Base-by-base conservation (phyloP, 2,113 vertebrate genomes). In the Pollimyrus isidori region DNA sequence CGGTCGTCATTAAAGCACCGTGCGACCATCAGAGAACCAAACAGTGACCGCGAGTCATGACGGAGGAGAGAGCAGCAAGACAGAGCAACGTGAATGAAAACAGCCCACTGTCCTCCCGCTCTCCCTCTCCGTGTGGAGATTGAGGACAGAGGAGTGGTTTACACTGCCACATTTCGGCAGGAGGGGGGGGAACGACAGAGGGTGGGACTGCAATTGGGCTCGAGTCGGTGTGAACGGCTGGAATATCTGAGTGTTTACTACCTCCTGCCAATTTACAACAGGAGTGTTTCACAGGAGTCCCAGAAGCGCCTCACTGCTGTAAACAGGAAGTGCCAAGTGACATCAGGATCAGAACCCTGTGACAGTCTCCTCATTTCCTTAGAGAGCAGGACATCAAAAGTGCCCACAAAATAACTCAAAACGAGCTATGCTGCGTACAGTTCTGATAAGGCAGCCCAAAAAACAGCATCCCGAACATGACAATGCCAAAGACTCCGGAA, bases 321-420 rank as follows among this genome's bases (percentile, higher is more conserved):
- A 95, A 97, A 96, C 93, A 97, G 95, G 94, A 96, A 97, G 95
- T 94, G 83, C 91, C 92, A 94, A 89, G 86, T 92, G 92, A 89
- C 91, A 90, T 65, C 35, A 1, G 23, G 21, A 23, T 5, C 15
- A 19, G 56, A n/a, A 48, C 21, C 45, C 62, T 21, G 11, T 35
- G 42, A 2, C n/a, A 26, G n/a, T 62, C 56, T 26, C 58, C 9
- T 49, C 19, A 0, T 15, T 35, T 15, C 65, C 65, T 19, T 10
- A 35, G 50, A 30, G 39, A 86, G 84, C 30, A 30, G 48, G 4
- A 6, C 26, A 23, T 23, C 42, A 65, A 11, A 10, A 0, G 3
- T 23, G 56, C 42, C 35, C n/a, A 7, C 80, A 85, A 21, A 13
- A 48, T 23, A 42, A 11, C 35, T 13, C 62, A 69, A 1, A 30